These are phyloP conservation scores for Crotalus viridis DNA, from an alignment of 2,113 vertebrate species.

Conservation along the genomic window DNA sequence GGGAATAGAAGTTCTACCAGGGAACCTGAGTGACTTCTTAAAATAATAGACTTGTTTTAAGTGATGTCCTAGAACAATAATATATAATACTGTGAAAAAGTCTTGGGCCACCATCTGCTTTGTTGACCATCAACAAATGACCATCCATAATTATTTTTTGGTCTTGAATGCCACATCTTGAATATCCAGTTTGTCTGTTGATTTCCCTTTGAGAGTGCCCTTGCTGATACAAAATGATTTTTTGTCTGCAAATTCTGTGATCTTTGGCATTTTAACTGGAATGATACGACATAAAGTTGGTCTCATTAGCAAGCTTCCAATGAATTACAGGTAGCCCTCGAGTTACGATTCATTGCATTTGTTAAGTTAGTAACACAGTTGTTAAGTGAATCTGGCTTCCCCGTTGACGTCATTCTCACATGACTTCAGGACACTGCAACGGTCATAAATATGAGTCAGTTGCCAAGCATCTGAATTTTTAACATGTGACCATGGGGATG, in stretches of 20 bases:
- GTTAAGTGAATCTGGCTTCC: too few relatives aligned
- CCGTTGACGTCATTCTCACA: too few relatives aligned
- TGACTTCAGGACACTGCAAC: too few relatives aligned
- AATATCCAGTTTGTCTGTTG: background rate
- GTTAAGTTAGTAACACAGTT: too few relatives aligned
- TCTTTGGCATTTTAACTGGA: background rate
- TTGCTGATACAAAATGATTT: background rate
- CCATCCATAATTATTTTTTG: background rate
- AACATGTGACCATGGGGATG: too few relatives aligned
- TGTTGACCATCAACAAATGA: background rate
- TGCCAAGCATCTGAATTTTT: too few relatives aligned
- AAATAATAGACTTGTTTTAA: background rate
- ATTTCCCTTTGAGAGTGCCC: background rate
- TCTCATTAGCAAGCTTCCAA: background rate
- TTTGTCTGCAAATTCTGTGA: background rate
- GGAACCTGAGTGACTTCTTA: background rate
- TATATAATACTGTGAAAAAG: background rate
- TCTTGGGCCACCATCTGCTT: background rate
- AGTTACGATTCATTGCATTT: too few relatives aligned
- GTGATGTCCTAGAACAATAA: background rate
- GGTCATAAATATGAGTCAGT: too few relatives aligned
- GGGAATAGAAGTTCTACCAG: background rate
- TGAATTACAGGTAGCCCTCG: background rate
- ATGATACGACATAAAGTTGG: background rate
- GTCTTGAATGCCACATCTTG: background rate